phyloP scores from a whole-genome alignment of 2,797 vertebrate genomes.

The Sebastolobus alascanus region DNA sequence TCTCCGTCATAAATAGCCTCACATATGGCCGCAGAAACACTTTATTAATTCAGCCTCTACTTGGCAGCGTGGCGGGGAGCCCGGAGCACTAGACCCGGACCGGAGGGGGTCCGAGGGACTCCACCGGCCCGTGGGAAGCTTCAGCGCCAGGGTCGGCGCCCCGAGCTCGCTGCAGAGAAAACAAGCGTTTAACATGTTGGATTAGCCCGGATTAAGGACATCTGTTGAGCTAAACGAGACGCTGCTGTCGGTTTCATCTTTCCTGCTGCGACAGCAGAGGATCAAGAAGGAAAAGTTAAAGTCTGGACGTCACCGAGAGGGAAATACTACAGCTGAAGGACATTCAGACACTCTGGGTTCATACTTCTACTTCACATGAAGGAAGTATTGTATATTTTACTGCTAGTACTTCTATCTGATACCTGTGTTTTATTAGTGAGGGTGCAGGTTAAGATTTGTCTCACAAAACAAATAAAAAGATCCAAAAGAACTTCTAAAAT shows the following conservation, averaged over 20 bases:
- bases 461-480: background rate
- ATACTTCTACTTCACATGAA: no score
- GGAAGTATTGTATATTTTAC: no score
- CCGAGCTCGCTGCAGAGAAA: constrained; percentile 45
- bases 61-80: constrained; percentile 39
- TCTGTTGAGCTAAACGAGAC: constrained; percentile 65
- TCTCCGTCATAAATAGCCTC: constrained; percentile 23
- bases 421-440: no score
- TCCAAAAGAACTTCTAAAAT: background rate
- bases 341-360: no score
- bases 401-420: no score
- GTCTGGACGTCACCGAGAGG: background rate
- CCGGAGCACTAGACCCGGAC: constrained; percentile 48
- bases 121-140: constrained; percentile 41
- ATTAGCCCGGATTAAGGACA: constrained; percentile 71
- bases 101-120: constrained; percentile 44
- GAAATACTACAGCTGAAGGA: no score
- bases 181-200: constrained; percentile 72
- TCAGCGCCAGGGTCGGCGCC: constrained; percentile 31
- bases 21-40: constrained; percentile 23
- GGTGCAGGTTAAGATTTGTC: no score
- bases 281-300: constrained; percentile 24
- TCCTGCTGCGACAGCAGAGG: constrained; percentile 10
- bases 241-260: constrained; percentile 28
- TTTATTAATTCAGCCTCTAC: constrained; percentile 50